Base-by-base conservation (phyloP, 2,888 invertebrate species). In the Drosophila demipolita region DNA sequence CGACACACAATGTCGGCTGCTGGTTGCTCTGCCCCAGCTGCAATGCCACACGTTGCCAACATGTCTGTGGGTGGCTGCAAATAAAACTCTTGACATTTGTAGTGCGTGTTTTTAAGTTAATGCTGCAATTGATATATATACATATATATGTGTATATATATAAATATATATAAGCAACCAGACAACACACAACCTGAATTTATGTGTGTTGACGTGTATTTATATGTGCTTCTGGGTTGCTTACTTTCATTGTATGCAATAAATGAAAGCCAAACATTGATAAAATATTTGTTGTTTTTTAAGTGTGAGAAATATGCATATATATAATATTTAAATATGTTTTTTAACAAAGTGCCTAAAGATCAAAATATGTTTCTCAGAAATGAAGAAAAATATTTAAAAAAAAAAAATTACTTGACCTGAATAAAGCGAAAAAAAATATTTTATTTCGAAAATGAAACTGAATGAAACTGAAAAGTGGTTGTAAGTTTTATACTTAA, bases 71-170 rank as follows among this genome's bases (percentile, higher is more conserved):
- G 38, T 45, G 57, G 63, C 40, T 64, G 65, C 66, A 73, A 65
- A 49, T 29, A 17, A 26, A 49, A 59, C 60, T 54, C 69, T 67
- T 71, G 78, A 78, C 82, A 79, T 76, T 68, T 79, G 58, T 68
- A 83, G 71, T 87, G 78, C 71, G 87, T 78, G 65, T 48, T 57
- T 35, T 48, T 29, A 50, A 57, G 20, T 35, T 15, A 53, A 8
- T 42, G 53, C 33, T 23, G 8, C 23, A 45, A 15, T 23, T 3
- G 40, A 40, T 9, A n/a, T 40, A 17, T 29, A 29, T 29, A 29
- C 1, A 29, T 29, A 29, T 29, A 29, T 6, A 29, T 29, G 5
- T 29, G 5, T 6, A 29, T 29, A 29, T 6, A 6, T 29, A 29
- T 29, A 33, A 20, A 52, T 52, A 61, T 20, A 33, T 17, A 12